These are phyloP conservation scores for Origma solitaria DNA, from an alignment of 2,113 vertebrate genomes.

Conservation along the genomic window DNA sequence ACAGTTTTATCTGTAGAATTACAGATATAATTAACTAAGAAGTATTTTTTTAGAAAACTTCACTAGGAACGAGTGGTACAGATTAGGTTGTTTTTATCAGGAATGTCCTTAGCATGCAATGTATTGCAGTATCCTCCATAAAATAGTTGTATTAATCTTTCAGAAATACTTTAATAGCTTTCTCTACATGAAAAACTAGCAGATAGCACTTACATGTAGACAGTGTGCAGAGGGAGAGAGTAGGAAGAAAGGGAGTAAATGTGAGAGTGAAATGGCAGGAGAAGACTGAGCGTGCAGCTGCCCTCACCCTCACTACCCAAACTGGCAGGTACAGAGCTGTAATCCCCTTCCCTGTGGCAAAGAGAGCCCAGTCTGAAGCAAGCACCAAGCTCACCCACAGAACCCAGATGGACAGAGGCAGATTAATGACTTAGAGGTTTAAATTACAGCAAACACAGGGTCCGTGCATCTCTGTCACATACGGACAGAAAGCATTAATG, in stretches of 20 bases:
- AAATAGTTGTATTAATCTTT: background rate
- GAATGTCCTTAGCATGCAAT: background rate
- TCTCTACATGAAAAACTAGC: background rate
- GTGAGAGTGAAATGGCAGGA: background rate
- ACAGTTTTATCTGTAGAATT: background rate
- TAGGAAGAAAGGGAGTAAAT: background rate
- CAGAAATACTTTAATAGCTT: background rate
- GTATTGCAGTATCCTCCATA: background rate
- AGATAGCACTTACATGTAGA: background rate
- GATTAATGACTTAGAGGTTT: background rate
- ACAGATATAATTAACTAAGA: background rate
- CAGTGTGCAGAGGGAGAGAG: background rate
- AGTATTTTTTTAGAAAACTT: background rate
- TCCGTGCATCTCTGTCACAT: rapidly evolving
- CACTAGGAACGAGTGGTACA: background rate
- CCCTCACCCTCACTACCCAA: background rate
- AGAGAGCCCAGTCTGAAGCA: background rate
- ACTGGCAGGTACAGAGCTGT: background rate
- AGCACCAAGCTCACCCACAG: background rate
- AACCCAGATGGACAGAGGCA: background rate
- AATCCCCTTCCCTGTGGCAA: background rate
- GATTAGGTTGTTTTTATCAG: background rate
- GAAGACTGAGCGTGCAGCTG: background rate
- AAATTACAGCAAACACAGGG: background rate
- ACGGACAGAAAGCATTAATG: rapidly evolving